phyloP scores from a whole-genome alignment of 2,113 vertebrate species.

The Aramus guarauna region DNA sequence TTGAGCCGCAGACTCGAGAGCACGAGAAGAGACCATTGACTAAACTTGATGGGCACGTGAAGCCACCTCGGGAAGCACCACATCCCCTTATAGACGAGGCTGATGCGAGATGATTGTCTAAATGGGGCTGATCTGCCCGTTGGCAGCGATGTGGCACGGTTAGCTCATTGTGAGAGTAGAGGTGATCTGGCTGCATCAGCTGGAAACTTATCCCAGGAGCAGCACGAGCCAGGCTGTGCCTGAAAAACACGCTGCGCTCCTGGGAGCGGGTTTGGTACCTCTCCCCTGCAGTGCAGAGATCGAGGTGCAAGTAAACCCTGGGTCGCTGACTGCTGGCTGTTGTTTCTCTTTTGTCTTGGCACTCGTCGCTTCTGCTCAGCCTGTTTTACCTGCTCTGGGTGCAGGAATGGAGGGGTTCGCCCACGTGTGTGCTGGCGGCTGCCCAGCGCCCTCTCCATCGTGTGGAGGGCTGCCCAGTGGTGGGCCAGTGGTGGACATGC shows the following conservation, averaged over 20 bases:
- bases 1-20: fast-evolving
- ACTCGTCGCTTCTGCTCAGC: background rate
- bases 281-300: background rate
- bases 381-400: background rate
- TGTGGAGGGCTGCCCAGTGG: background rate
- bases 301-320: background rate
- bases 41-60: background rate
- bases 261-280: background rate
- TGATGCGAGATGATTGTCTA: too few relatives aligned
- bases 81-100: fast-evolving
- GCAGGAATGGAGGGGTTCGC: background rate
- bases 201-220: background rate
- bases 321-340: background rate
- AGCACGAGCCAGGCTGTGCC: background rate
- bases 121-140: background rate
- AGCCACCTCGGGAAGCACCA: fast-evolving
- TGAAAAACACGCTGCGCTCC: background rate
- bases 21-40: fast-evolving
- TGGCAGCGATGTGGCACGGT: background rate
- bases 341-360: background rate
- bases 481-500: background rate
- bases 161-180: fast-evolving
- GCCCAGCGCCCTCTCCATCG: background rate
- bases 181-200: background rate
- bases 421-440: background rate